Base-by-base conservation (phyloP, 2,797 vertebrate genomes). In the Gorsachius magnificus region DNA sequence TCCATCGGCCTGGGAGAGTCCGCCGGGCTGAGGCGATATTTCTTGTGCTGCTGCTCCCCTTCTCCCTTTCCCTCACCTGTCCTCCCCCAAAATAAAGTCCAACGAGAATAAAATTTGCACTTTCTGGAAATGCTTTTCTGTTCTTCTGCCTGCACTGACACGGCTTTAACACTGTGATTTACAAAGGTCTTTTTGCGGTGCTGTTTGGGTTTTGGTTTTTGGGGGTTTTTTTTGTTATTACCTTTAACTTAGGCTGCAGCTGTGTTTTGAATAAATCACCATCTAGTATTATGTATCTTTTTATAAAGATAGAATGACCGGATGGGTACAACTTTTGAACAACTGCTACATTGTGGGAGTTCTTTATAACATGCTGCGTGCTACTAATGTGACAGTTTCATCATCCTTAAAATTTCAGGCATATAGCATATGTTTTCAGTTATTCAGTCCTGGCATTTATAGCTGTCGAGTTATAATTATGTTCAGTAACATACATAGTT, bases 371-470 rank as follows among this genome's bases (percentile, higher is more conserved):
- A 79, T 96, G 75, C 77, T 97, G 89, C 5, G 15, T 94, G 89
- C 78, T 95, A 90, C 92, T 96, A 81, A 94, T 94, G 53, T 96
- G 94, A 91, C 93, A 93, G 80, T 96, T 97, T 97, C 86, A 96
- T 96, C 95, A 95, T 97, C 93, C 82, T 95, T 96, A 96, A 97
- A 91, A 96, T 96, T 97, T 97, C 93, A 97, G 92, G 92, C 93
- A 87, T 80, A 95, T 90, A 95, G 46, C 92, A 93, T 96, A 94
- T 97, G 77, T 82, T 97, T 97, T 95, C 83, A 93, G 70, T 87
- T 97, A 90, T 87, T 97, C 81, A 51, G 6, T 76, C 66, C 68
- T 87, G 89, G 57, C 81, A 93, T 97, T 74, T 94, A 86, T 79
- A 93, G 78, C 84, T 79, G 87, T 86, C 0, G 21, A 94, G 78